A percentile compares a stretch with the other conserved stretches of the same genome.
Conservation (phyloP, 2,888 invertebrate genomes). For the Synanthedon andrenaeformis region DNA sequence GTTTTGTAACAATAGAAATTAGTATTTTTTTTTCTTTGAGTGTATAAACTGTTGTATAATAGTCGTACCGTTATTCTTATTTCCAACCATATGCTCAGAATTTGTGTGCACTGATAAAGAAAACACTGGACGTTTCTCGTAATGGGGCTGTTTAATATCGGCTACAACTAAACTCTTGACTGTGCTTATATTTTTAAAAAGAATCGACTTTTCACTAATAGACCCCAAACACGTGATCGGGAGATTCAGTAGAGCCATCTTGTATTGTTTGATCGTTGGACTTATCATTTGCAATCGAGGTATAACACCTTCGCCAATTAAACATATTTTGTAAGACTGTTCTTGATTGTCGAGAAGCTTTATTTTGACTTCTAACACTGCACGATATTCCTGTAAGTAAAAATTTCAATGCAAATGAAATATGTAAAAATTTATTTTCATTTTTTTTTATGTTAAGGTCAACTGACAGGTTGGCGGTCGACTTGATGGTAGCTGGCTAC, state of each 20-base stretch:
- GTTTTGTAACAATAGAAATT: neutral
- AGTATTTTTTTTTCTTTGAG: too few species aligned
- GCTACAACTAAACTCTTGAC: slow-evolving; percentile 34
- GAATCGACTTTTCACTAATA: slow-evolving; percentile 30
- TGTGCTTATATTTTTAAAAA: slow-evolving; percentile 44
- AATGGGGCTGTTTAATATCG: slow-evolving; percentile 22
- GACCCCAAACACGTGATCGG: slow-evolving; percentile 58
- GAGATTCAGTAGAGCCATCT: slow-evolving; percentile 31
- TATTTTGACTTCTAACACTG: slow-evolving; percentile 51
- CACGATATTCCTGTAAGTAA: slow-evolving; percentile 47
- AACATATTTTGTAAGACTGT: slow-evolving; percentile 49
- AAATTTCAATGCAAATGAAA: neutral
- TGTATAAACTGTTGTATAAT: too few species aligned
- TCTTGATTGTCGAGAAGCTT: slow-evolving; percentile 49
- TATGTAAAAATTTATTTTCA: neutral
- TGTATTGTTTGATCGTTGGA: slow-evolving; percentile 32
- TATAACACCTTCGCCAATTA: slow-evolving; percentile 58
- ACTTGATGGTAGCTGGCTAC: too few species aligned
- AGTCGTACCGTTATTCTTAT: slow-evolving; percentile 27
- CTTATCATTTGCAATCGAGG: slow-evolving; percentile 43
- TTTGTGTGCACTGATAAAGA: slow-evolving; percentile 28
- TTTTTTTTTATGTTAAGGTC: too few species aligned
- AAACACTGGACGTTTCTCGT: slow-evolving; percentile 41
- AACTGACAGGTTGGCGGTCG: too few species aligned
- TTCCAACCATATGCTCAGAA: slow-evolving; percentile 22